Evolutionary conservation across 2,888 invertebrate genomes (phyloP).

Genomic region (Physocephala rufipes): DNA sequence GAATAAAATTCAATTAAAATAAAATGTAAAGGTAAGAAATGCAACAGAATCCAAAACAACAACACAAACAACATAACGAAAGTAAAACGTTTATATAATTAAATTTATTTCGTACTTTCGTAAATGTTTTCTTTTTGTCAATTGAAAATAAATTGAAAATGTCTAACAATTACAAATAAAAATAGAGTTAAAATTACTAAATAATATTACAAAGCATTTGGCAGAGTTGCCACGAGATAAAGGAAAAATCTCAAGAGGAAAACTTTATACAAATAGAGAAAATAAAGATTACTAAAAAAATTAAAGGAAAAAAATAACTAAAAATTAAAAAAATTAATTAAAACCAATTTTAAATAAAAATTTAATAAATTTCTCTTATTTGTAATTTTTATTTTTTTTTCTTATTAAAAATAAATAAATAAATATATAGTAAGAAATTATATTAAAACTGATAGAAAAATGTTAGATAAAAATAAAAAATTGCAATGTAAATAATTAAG

Average conservation of each 20-base stretch:
- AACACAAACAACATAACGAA: neutral
- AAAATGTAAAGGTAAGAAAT: too few species aligned
- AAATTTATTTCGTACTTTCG: too few species aligned
- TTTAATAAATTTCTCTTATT: constrained; percentile 1
- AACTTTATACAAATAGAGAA: neutral
- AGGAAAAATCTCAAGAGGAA: neutral
- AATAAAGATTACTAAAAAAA: neutral
- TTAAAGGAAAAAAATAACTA: neutral
- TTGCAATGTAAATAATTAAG: neutral
- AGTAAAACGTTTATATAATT: too few species aligned
- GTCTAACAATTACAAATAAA: neutral
- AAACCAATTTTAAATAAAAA: constrained; percentile 14
- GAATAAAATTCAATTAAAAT: too few species aligned
- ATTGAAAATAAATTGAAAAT: neutral
- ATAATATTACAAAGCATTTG: too few species aligned
- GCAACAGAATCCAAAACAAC: neutral
- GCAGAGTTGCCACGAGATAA: too few species aligned
- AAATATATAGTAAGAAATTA: neutral
- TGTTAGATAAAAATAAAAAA: neutral
- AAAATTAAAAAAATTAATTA: constrained; percentile 20
- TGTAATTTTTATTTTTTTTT: constrained; percentile 13
- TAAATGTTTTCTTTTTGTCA: too few species aligned
- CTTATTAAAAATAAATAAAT: neutral
- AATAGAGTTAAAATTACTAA: neutral
- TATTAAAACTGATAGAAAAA: neutral